Evolutionary conservation across 2,888 invertebrate species (phyloP).

Genomic region (Volucella inanis): DNA sequence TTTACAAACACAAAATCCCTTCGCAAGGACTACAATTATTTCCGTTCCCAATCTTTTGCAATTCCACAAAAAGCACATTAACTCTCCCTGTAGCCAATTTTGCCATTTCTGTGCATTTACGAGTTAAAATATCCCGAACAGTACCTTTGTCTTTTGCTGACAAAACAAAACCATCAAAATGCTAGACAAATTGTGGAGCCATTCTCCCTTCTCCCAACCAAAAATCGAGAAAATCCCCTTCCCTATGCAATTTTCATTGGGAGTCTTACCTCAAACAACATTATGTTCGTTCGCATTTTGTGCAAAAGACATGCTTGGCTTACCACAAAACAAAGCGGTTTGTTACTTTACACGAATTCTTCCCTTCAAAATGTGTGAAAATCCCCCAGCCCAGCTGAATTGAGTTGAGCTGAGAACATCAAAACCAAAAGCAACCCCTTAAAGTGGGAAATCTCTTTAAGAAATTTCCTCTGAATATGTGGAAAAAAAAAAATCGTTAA

Average conservation of each 20-base stretch:
- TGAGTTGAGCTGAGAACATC: slow-evolving; percentile 10
- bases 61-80: too few species aligned
- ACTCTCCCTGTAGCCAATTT: too few species aligned
- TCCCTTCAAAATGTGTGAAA: not conserved
- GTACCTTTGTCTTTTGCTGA: too few species aligned
- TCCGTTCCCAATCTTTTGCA: too few species aligned
- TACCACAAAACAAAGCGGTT: slow-evolving; percentile 55
- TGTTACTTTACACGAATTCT: slow-evolving; percentile 29
- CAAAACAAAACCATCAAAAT: slow-evolving; percentile 7
- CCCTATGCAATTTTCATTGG: not conserved
- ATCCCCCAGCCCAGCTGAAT: slow-evolving; percentile 18
- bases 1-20: too few species aligned
- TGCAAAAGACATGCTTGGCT: slow-evolving; percentile 47
- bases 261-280: slow-evolving; percentile 23
- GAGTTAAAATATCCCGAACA: too few species aligned
- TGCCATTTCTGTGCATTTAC: too few species aligned
- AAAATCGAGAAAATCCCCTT: not conserved
- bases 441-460: slow-evolving; percentile 1
- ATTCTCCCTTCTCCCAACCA: not conserved
- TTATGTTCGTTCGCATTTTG: slow-evolving; percentile 9
- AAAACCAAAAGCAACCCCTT: slow-evolving; percentile 16
- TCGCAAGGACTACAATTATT: too few species aligned
- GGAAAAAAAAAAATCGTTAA: slow-evolving; percentile 3
- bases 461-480: slow-evolving; percentile 7
- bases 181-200: slow-evolving; percentile 22